Conservation (phyloP, 37 sponge, comb jelly and placozoan genomes). For the Spongilla lacustris region DNA sequence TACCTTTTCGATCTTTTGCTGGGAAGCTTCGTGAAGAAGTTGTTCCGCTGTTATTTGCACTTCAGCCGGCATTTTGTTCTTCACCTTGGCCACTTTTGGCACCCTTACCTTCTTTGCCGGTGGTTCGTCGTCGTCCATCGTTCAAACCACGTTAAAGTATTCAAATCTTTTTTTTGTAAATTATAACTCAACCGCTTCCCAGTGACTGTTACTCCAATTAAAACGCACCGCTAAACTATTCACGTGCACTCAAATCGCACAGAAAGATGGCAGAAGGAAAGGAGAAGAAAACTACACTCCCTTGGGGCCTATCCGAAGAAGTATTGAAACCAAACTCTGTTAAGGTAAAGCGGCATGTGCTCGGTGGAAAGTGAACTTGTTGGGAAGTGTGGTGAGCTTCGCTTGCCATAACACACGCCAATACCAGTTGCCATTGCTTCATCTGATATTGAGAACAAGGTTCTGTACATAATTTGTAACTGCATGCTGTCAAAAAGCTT, state of each 20-base stretch:
- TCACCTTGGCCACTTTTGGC: conserved; percentile 88
- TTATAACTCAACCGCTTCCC: too few relatives aligned
- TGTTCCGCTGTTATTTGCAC: conserved; percentile 99
- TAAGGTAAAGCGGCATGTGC: conserved; percentile 8
- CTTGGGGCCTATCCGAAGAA: conserved; percentile 57
- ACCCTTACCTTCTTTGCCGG: conserved; percentile 76
- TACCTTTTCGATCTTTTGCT: conserved; percentile 82
- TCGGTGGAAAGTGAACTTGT: too few relatives aligned
- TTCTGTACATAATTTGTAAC: too few relatives aligned
- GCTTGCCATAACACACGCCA: too few relatives aligned
- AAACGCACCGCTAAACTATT: too few relatives aligned
- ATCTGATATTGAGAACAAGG: too few relatives aligned
- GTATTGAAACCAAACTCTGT: conserved; percentile 62
- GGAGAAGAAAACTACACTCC: conserved; percentile 32
- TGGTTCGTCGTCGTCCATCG: background rate
- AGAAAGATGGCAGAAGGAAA: conserved; percentile 17
- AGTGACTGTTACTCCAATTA: too few relatives aligned
- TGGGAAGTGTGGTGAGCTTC: too few relatives aligned
- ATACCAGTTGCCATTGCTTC: too few relatives aligned
- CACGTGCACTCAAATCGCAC: background rate
- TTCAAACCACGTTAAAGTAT: too few relatives aligned
- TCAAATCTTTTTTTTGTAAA: too few relatives aligned
- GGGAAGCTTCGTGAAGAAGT: conserved; percentile 92
- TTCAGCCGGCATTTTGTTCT: conserved; percentile 96
- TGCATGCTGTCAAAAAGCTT: too few relatives aligned